Conservation (phyloP, 2,797 vertebrate species). For the Mallotus villosus region DNA sequence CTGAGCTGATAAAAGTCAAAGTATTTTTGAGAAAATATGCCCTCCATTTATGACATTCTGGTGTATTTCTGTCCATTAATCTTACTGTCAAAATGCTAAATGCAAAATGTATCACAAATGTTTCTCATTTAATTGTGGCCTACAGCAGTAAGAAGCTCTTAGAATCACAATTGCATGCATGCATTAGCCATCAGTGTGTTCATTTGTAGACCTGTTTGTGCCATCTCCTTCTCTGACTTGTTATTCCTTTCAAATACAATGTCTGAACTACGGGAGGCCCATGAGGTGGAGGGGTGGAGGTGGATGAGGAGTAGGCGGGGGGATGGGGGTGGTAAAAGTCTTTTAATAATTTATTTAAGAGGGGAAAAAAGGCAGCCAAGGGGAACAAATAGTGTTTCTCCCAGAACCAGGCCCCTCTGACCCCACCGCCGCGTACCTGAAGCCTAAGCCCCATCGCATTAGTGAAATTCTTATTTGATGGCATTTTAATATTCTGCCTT, state of each 20-base stretch:
- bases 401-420: slow-evolving; percentile 92
- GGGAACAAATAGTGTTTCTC: slow-evolving; percentile 99
- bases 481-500: slow-evolving; percentile 99
- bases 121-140: not conserved
- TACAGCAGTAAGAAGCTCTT: not conserved
- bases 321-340: slow-evolving; percentile 64
- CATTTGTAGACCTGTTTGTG: slow-evolving; percentile 45
- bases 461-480: slow-evolving; percentile 99
- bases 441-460: slow-evolving; percentile 95
- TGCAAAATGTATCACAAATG: slow-evolving; percentile 5
- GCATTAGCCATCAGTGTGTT: slow-evolving; percentile 31
- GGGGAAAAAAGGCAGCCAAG: slow-evolving; percentile 93
- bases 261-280: slow-evolving; percentile 88
- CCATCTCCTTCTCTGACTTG: slow-evolving; percentile 60
- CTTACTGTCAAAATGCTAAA: slow-evolving; percentile 45
- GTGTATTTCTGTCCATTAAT: slow-evolving; percentile 39
- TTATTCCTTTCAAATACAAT: slow-evolving; percentile 76
- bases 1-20: slow-evolving; percentile 56
- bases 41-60: slow-evolving; percentile 42
- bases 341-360: slow-evolving; percentile 86
- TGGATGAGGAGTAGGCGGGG: slow-evolving; percentile 79
- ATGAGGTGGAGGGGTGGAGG: slow-evolving; percentile 83
- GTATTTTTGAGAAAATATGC: slow-evolving; percentile 45
- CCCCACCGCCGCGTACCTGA: slow-evolving; percentile 89
- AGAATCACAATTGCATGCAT: slow-evolving; percentile 14